Percentiles rank a stretch among this genome's conserved stretches.
These are phyloP conservation scores for Pediacus dermestoides DNA, from an alignment of 2,888 invertebrate species.

Conservation along the genomic window DNA sequence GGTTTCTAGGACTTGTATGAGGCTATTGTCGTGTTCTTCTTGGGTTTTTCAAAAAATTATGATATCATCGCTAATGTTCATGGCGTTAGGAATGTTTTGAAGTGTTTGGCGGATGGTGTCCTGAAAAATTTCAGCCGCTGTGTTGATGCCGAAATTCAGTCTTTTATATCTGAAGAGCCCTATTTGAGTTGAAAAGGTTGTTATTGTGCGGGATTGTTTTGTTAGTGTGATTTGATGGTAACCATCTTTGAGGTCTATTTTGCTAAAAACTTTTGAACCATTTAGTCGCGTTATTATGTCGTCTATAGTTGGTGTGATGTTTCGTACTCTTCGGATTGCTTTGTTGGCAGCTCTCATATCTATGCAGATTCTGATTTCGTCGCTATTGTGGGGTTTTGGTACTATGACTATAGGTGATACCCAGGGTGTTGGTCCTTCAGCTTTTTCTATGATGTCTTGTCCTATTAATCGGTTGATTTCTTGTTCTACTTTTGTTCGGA, in stretches of 20 bases:
- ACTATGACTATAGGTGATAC: slow-evolving; percentile 17
- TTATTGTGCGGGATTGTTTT: slow-evolving; percentile 33
- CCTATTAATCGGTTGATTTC: slow-evolving; percentile 5
- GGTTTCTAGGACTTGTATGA: slow-evolving; percentile 30
- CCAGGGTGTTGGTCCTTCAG: slow-evolving; percentile 14
- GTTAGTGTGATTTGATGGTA: slow-evolving; percentile 41
- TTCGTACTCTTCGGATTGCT: slow-evolving; percentile 15
- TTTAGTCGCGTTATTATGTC: slow-evolving; percentile 15
- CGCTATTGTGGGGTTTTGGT: slow-evolving; percentile 9
- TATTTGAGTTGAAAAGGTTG: slow-evolving; percentile 39
- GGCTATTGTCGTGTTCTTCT: slow-evolving; percentile 34
- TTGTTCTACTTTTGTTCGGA: slow-evolving; percentile 12
- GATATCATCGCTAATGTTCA: slow-evolving; percentile 45
- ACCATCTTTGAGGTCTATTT: slow-evolving; percentile 28
- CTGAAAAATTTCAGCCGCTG: slow-evolving; percentile 48
- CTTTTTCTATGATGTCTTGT: slow-evolving; percentile 13
- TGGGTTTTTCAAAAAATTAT: slow-evolving; percentile 33
- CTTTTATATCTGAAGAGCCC: slow-evolving; percentile 43
- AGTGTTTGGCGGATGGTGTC: slow-evolving; percentile 41
- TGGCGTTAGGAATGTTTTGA: slow-evolving; percentile 33
- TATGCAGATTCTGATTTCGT: slow-evolving; percentile 16
- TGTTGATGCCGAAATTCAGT: slow-evolving; percentile 39
- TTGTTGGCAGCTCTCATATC: slow-evolving; percentile 18
- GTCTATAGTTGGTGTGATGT: slow-evolving; percentile 19
- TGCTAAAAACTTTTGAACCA: slow-evolving; percentile 14